Conservation (phyloP, 2,113 vertebrate species). For the Ellobius talpinus region DNA sequence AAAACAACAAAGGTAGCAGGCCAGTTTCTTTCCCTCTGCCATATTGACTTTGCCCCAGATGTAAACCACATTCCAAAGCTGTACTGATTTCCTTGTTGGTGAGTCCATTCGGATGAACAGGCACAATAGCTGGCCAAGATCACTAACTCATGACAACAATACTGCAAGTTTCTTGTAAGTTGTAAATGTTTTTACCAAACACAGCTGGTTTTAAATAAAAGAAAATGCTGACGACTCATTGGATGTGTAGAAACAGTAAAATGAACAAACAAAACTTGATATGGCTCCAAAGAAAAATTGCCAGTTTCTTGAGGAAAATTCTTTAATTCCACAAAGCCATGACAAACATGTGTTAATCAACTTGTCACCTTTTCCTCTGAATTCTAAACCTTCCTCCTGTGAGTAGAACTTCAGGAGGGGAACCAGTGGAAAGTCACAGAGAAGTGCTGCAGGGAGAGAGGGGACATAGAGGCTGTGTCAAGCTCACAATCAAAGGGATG, state of each 20-base stretch:
- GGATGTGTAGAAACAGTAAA: background rate
- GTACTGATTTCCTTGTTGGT: conserved; percentile 73
- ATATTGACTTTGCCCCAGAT: conserved; percentile 62
- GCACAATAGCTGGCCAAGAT: conserved; percentile 74
- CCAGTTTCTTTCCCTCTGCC: background rate
- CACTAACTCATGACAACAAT: conserved; percentile 79
- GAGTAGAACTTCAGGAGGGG: conserved; percentile 40
- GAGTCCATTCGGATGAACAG: conserved; percentile 55
- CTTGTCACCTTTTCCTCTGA: conserved; percentile 77
- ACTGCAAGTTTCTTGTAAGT: conserved; percentile 63
- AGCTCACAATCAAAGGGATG: conserved; percentile 62
- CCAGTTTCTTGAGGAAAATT: conserved; percentile 76
- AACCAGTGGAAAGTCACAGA: background rate
- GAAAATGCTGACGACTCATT: conserved; percentile 74
- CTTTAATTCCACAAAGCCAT: conserved; percentile 73
- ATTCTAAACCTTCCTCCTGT: conserved; percentile 73
- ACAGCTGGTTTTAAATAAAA: conserved; percentile 76
- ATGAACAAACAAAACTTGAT: conserved; percentile 73
- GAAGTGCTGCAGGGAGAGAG: background rate
- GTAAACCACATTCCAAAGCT: conserved; percentile 57
- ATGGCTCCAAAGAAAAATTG: conserved; percentile 80
- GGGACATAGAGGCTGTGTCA: background rate
- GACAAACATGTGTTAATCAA: conserved; percentile 71
- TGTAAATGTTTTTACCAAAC: conserved; percentile 70
- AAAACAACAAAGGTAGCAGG: background rate